Evolutionary conservation across 2,113 vertebrate genomes (phyloP), one percentile per base, ranked within the genome.

Genomic region (Mystacornis crossleyi): DNA sequence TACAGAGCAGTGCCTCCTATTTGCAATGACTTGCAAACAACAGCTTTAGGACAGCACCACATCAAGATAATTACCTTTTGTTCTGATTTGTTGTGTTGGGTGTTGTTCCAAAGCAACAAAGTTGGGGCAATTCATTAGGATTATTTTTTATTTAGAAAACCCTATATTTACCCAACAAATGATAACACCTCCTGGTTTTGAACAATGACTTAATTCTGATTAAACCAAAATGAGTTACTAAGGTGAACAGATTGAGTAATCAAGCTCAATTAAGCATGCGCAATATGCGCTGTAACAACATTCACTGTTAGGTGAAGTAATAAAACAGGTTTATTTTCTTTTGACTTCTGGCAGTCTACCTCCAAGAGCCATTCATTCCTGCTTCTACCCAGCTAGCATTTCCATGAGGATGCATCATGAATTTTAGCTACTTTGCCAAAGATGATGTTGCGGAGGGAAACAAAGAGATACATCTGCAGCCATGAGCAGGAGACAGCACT

Each of bases 191-290:
- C 57, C 58, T 47, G 51, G 6, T 62, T 75, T 73, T 84, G 60
- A 70, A 45, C 55, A 81, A 66, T 10, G 31, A 47, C 67, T 79
- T 70, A 60, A 19, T 73, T 55, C 47, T 73, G 38, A 58, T 92
- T 74, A 81, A 89, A 58, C 65, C 34, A 83, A 60, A 91, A 61
- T 31, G 6, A 83, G 64, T 70, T 70, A 33, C 79, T 90, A 74
- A 86, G 33, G 64, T 86, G 83, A 94, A 64, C 86, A 75, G 89
- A 90, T 55, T 89, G 83, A 83, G 57, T 51, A 89, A 86, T 54
- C 61, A 94, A 95, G 83, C 72, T 51, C 89, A 71, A 77, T 83
- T 92, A 93, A 72, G 69, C 72, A 80, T 54, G 67, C 5, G 3
- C 72, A 70, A 67, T 34, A 43, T 23, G 31, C 4, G 14, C 38